Percentiles rank a stretch among this genome's conserved stretches.
Conservation (phyloP, 2,888 invertebrate genomes). For the Notodonta dromedarius region DNA sequence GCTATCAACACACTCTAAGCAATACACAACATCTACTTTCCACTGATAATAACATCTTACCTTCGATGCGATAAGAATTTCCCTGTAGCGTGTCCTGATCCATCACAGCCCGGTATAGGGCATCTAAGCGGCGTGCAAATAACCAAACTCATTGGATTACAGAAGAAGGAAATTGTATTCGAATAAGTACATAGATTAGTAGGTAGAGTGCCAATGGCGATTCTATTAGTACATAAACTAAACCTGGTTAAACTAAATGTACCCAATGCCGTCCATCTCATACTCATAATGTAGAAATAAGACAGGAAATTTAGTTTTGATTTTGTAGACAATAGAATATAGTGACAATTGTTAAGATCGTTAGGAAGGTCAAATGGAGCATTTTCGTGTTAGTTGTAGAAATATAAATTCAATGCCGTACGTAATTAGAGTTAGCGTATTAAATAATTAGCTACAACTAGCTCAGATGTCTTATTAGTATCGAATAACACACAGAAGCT, state of each 20-base stretch:
- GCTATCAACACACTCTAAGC: conserved; percentile 5
- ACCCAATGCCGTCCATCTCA: too few relatives aligned
- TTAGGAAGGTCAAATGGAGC: conserved; percentile 7
- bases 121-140: conserved; percentile 90
- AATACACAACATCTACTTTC: conserved; percentile 45
- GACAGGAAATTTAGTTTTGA: too few relatives aligned
- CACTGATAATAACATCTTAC: conserved; percentile 80
- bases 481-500: conserved; percentile 25
- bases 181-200: conserved; percentile 11
- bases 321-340: too few relatives aligned
- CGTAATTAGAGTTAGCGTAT: conserved; percentile 28
- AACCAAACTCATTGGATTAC: conserved; percentile 66
- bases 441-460: conserved; percentile 27
- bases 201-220: conserved; percentile 16
- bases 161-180: conserved; percentile 21
- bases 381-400: conserved; percentile 20
- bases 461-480: conserved; percentile 22
- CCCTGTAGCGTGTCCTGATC: conserved; percentile 98
- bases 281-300: too few relatives aligned
- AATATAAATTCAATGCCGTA: conserved; percentile 38
- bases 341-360: too few relatives aligned
- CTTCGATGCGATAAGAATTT: conserved; percentile 99
- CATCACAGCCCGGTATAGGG: conserved; percentile 98
- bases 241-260: too few relatives aligned
- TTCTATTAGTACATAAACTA: too few relatives aligned